Evolutionary conservation across 2,113 vertebrate species (phyloP).

Genomic region (Orycteropus afer): DNA sequence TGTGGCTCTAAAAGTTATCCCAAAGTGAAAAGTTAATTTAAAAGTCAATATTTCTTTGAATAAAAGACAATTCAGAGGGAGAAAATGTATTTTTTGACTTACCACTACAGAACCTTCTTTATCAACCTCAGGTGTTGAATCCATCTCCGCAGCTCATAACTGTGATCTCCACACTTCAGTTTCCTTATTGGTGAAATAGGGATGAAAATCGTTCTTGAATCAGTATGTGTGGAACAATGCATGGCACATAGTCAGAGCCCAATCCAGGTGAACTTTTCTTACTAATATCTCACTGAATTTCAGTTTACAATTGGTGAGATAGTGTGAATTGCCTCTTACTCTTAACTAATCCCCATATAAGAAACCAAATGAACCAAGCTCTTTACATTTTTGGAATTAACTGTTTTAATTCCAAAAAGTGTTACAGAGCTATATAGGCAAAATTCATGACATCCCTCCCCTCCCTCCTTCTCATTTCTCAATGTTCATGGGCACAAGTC

Average conservation of each 20-base stretch:
- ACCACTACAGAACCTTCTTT: neutral
- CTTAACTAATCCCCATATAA: neutral
- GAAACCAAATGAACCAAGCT: neutral
- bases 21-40: neutral
- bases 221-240: no score
- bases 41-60: neutral
- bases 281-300: neutral
- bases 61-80: neutral
- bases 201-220: neutral
- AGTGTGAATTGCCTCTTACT: neutral
- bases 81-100: neutral
- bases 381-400: neutral
- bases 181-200: neutral
- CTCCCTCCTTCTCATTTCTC: neutral
- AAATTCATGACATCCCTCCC: neutral
- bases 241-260: no score
- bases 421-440: neutral
- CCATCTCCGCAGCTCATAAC: neutral
- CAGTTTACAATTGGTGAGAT: no score
- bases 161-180: neutral
- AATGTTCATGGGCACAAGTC: neutral
- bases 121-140: neutral
- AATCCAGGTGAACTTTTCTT: neutral
- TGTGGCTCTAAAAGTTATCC: neutral
- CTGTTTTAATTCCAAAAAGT: neutral